Conservation (phyloP, 1,140 invertebrate species). For the Charaxes varanes region DNA sequence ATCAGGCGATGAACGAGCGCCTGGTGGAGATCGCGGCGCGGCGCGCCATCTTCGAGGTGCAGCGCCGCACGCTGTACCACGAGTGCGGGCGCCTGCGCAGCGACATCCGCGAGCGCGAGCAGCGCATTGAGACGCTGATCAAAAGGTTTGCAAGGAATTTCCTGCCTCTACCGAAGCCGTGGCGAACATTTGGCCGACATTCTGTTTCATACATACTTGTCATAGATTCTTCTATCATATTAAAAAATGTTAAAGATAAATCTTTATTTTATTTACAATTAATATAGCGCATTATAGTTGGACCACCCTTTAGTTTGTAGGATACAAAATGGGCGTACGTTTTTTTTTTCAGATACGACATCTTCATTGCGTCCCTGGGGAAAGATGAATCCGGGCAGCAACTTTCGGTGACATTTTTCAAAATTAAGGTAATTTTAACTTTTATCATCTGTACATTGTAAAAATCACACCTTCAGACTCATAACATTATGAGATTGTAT, state of each 20-base stretch:
- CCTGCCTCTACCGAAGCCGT: no score
- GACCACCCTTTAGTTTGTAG: no score
- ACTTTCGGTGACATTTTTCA: slow-evolving; percentile 78
- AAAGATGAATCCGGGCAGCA: slow-evolving; percentile 77
- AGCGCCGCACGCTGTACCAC: slow-evolving; percentile 74
- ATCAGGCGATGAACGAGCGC: slow-evolving; percentile 80
- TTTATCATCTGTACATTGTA: no score
- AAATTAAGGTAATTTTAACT: slow-evolving; percentile 74
- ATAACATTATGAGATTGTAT: no score
- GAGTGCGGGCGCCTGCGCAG: slow-evolving; percentile 75
- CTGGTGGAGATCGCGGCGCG: slow-evolving; percentile 76
- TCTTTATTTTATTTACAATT: no score
- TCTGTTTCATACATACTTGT: no score
- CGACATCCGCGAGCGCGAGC: slow-evolving; percentile 74
- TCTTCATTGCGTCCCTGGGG: slow-evolving; percentile 68
- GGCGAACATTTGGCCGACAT: no score
- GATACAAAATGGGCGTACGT: neutral
- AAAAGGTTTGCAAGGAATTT: no score
- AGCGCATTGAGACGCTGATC: slow-evolving; percentile 77
- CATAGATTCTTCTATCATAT: no score
- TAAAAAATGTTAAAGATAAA: no score
- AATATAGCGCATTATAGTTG: no score
- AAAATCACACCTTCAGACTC: no score
- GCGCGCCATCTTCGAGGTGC: slow-evolving; percentile 74
- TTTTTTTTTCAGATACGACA: slow-evolving; percentile 57